Base-by-base conservation (phyloP, 2,113 vertebrate genomes). In the Coreoperca whiteheadi region DNA sequence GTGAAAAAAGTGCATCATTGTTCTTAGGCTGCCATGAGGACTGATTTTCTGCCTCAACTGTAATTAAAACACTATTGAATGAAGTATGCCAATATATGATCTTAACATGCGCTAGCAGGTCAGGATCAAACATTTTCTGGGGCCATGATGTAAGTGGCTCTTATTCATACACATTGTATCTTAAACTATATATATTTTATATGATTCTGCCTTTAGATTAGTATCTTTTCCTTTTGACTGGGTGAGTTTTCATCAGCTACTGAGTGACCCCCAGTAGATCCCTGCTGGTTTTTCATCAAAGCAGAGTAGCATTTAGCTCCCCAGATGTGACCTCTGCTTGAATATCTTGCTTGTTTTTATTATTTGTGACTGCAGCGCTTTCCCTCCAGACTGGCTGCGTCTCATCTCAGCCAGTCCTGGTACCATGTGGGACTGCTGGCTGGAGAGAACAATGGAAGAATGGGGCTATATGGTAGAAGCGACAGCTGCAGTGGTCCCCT, bases 401-500 rank as follows among this genome's bases (percentile, higher is more conserved):
- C 78, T 91, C 60, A 81, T 82, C 73, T 79, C 53, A 74, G 56
- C 76, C 76, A 80, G 75, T 43, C 59, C 48, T 61, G 65, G 14
- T 82, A 37, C 53, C 37, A 72, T 56, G 87, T 63, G 78, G 84
- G 82, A 66, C 65, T 56, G 70, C 73, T 81, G 77, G 83, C 74
- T 66, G 25, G 37, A 85, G 79, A 72, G 79, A 56, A 70, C 77
- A 81, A 68, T 78, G 80, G 63, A 74, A 74, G 73, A 78, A 79
- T 77, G 72, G 66, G 78, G 76, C 87, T 79, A 78, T 76, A 69
- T 84, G 84, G 87, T 64, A 53, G 86, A 77, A 9, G 61, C 81
- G 79, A 87, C 87, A 91, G 87, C 89, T 93, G 89, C 84, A 77
- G 66, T 50, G 53, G 54, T 63, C 77, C 61, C 78, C 82, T 66